Conservation (phyloP, 1,140 invertebrate genomes). For the Brachionus sp. region DNA sequence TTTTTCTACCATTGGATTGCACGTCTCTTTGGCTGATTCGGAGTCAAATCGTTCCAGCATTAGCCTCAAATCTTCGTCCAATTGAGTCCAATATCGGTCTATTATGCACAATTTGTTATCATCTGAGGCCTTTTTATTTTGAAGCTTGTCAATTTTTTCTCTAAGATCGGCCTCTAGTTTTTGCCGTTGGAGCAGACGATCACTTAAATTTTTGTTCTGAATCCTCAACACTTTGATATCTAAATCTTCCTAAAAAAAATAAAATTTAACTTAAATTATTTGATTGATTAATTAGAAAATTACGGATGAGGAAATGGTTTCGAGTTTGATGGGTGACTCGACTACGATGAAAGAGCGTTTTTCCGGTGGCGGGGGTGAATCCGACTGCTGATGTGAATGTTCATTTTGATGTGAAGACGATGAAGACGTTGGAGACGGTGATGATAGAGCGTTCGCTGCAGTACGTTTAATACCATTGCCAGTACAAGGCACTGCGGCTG, state of each 20-base stretch:
- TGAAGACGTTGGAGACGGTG: not conserved
- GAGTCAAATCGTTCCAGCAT: conserved; percentile 91
- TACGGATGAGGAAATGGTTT: conserved; percentile 34
- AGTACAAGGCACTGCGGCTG: conserved; percentile 40
- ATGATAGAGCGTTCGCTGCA: conserved; percentile 34
- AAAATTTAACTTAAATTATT: not conserved
- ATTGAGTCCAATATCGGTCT: conserved; percentile 86
- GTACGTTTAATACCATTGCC: conserved; percentile 43
- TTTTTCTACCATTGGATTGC: not conserved
- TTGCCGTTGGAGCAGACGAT: conserved; percentile 80
- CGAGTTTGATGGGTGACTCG: conserved; percentile 43
- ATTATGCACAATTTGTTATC: conserved; percentile 95
- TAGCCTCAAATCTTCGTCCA: conserved; percentile 87
- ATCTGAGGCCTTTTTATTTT: conserved; percentile 92
- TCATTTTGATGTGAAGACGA: conserved; percentile 23
- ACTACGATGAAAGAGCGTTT: conserved; percentile 39
- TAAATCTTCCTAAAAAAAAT: conserved; percentile 75
- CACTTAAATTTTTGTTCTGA: conserved; percentile 91
- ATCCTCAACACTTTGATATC: conserved; percentile 93
- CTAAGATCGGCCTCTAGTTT: conserved; percentile 81
- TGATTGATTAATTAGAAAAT: not conserved
- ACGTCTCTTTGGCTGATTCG: conserved; percentile 67
- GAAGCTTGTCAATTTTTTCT: conserved; percentile 88
- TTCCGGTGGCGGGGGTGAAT: conserved; percentile 11
- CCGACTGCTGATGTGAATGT: not conserved